Evolutionary conservation across 2,888 invertebrate species (phyloP), one percentile per base, ranked within the genome.

Genomic region (Tipula lateralis): DNA sequence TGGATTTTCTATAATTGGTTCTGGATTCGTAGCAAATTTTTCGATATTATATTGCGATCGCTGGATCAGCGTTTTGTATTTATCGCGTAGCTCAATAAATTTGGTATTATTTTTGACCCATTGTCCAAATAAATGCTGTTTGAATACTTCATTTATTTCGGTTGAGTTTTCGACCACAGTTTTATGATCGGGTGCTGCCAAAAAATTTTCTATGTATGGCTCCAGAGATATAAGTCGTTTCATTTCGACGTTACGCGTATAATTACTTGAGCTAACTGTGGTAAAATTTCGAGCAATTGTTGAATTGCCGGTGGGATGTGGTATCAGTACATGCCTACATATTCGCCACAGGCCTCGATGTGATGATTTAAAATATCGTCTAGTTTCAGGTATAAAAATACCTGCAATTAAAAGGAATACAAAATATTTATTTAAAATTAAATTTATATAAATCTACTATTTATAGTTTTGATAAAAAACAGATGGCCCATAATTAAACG

Each of bases 291-390:
- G 88, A 84, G 92, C 92, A 87, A 92, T 92, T 89, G 91, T 87
- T 85, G 91, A 91, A 90, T 91, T 92, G 88, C 91, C 90, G 87
- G 91, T 88, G 86, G 91, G 89, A 87, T 88, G 88, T 4, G 90
- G 90, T 29, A 88, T 88, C 50, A 88, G 87, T 29, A 89, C 89
- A 29, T 88, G 88, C 13, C 90, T 89, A 85, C 90, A 90, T 85
- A 89, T 88, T 1, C 89, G 91, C 94, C 95, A 95, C 6, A 95
- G 89, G 0, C 95, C 95, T 2, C 94, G 93, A 87, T 95, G 92
- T 86, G 94, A 94, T 87, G 91, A 92, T 88, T 94, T 89, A 85
- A 95, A 93, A 87, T 92, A 93, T 85, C 92, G 89, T 9, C 91
- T 91, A 30, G 91, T 92, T 84, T 91, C 89, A 0, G 91, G 91